Evolutionary conservation across 2,888 invertebrate species (phyloP), one percentile per base, ranked within the genome.

Genomic region (Clunio marinus): DNA sequence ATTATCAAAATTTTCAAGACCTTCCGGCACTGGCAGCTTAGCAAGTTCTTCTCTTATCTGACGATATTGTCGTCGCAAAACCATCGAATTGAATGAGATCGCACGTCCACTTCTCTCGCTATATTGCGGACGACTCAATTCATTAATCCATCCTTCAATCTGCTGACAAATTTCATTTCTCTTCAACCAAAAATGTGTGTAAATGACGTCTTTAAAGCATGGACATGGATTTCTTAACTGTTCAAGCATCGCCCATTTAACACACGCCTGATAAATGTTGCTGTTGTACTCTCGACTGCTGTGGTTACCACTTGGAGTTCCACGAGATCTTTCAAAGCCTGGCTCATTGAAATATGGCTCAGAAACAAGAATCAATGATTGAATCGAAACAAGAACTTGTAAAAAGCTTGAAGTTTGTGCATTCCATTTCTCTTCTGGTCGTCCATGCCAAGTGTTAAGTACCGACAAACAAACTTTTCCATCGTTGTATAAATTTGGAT

Each of bases 351-450:
- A 95, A 80, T 94, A 95, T 68, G 94, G 94, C 80, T 95, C 94
- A 68, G 93, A 89, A 63, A 94, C 94, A 74, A 95, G 82, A 78
- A 95, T 95, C 74, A 95, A 81, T 55, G 93, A 93, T 80, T 95
- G 94, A 76, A 95, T 94, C 15, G 94, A 94, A 45, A 95, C 94
- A 75, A 95, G 83, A 71, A 95, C 85, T 82, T 91, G 90, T 70
- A 96, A 83, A 76, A 96, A 94, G 77, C 93, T 94, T 55, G 94
- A 95, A 0, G 95, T 96, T 77, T 94, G 93, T 70, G 95, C 89
- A 80, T 94, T 96, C 96, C 96, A 96, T 78, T 95, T 94, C 80
- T 96, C 96, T 80, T 96, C 96, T 24, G 96, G 96, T 67, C 95
- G 83, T 5, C 96, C 96, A 78, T 96, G 95, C 96, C 96, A 96